A percentile compares a stretch with the other conserved stretches of the same genome.
These are phyloP conservation scores for Pyrgilauda ruficollis DNA, from an alignment of 2,113 vertebrate genomes.

Conservation along the genomic window DNA sequence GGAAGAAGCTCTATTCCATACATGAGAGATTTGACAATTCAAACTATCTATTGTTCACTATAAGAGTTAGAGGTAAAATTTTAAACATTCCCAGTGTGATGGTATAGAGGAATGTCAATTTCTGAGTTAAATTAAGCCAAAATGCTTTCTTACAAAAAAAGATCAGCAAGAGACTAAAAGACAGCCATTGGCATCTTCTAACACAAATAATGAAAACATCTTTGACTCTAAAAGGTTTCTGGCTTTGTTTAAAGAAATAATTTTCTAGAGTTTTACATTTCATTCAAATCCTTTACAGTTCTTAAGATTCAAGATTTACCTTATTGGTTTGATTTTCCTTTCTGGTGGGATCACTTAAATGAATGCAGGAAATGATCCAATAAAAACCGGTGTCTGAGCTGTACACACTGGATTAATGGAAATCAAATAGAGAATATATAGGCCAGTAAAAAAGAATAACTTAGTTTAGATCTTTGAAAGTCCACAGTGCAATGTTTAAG, in stretches of 20 bases:
- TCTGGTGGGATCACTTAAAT: neutral
- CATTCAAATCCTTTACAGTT: neutral
- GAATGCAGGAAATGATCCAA: neutral
- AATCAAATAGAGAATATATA: neutral
- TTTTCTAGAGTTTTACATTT: neutral
- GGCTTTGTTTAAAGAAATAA: neutral
- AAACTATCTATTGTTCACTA: neutral
- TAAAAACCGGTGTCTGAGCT: neutral
- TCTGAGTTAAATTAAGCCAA: neutral
- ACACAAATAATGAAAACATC: fast-evolving
- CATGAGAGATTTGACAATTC: neutral
- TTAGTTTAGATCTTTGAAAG: neutral
- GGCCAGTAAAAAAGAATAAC: neutral
- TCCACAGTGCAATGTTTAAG: neutral
- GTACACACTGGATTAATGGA: neutral
- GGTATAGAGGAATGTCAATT: fast-evolving
- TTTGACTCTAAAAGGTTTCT: neutral
- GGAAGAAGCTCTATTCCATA: neutral
- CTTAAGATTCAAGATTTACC: neutral
- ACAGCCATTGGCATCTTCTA: neutral
- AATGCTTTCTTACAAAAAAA: neutral
- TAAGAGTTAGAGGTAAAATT: neutral
- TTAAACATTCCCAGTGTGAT: neutral
- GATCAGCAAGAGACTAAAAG: neutral
- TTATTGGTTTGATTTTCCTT: neutral